These are phyloP conservation scores for Seira ritae DNA, from an alignment of 2,888 invertebrate species.

Conservation along the genomic window DNA sequence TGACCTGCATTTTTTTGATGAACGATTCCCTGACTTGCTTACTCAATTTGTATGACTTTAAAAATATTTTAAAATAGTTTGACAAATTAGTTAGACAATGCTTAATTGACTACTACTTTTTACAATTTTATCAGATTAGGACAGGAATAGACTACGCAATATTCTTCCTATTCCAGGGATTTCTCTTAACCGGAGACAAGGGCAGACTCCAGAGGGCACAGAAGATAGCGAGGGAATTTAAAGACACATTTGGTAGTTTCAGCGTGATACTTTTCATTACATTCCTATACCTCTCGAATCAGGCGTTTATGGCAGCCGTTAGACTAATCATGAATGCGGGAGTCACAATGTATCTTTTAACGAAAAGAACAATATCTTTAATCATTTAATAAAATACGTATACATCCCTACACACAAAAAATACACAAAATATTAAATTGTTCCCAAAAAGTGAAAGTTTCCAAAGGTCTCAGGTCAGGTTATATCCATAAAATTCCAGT, in stretches of 20 bases:
- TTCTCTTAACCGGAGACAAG: conserved; percentile 20
- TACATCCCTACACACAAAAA: too few relatives aligned
- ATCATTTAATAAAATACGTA: too few relatives aligned
- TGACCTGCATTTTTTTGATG: conserved; percentile 18
- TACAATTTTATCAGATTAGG: conserved; percentile 21
- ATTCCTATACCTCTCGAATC: conserved; percentile 27
- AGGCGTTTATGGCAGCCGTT: conserved; percentile 25
- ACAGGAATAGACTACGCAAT: conserved; percentile 18
- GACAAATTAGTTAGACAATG: too few relatives aligned
- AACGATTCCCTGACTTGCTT: background rate
- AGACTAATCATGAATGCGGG: conserved; percentile 12
- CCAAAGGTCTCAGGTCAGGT: too few relatives aligned
- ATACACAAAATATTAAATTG: too few relatives aligned
- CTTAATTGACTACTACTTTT: too few relatives aligned
- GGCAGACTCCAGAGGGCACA: background rate
- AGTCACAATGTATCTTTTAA: background rate
- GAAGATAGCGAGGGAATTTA: conserved; percentile 16
- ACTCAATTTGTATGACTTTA: conserved; percentile 29
- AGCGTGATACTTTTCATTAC: conserved; percentile 28
- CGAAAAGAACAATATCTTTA: too few relatives aligned
- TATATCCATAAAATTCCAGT: too few relatives aligned
- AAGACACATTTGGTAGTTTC: background rate
- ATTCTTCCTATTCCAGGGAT: conserved; percentile 3
- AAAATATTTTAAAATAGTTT: too few relatives aligned
- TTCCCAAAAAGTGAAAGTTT: too few relatives aligned